Percentiles rank a stretch among this genome's conserved stretches.
Conservation (phyloP, 2,797 vertebrate species). For the Prionace glauca region DNA sequence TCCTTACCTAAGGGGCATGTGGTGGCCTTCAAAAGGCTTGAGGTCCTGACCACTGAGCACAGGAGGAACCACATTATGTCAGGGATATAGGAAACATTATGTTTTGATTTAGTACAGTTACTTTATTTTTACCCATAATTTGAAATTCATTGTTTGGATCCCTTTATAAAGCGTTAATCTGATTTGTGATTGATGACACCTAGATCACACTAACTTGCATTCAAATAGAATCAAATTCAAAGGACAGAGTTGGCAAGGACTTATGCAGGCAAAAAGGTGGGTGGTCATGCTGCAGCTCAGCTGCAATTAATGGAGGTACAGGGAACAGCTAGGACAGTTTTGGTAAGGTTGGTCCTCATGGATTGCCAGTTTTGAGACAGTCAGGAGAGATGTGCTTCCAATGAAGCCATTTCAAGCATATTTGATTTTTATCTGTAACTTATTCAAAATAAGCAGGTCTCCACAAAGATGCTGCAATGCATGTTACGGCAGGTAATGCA, state of each 20-base stretch:
- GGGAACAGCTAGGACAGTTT: no score
- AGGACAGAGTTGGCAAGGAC: background rate
- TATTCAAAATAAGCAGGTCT: background rate
- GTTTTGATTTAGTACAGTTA: background rate
- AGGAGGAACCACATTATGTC: no score
- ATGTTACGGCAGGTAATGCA: background rate
- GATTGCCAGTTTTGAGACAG: background rate
- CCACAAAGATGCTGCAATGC: background rate
- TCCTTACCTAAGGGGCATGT: background rate
- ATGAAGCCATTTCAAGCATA: background rate
- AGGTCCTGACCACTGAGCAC: background rate
- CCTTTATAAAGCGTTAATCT: background rate
- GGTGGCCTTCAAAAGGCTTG: background rate
- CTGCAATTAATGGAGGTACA: background rate
- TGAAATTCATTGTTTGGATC: background rate
- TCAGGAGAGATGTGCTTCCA: background rate
- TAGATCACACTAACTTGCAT: background rate
- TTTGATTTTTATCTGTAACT: background rate
- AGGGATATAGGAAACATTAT: background rate
- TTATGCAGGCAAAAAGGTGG: background rate
- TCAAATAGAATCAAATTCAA: background rate
- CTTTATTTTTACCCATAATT: background rate
- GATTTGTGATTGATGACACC: background rate
- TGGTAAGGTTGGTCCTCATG: background rate
- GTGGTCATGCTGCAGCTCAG: background rate